Conservation (phyloP, 1,140 invertebrate genomes). For the Plectus sambesii region DNA sequence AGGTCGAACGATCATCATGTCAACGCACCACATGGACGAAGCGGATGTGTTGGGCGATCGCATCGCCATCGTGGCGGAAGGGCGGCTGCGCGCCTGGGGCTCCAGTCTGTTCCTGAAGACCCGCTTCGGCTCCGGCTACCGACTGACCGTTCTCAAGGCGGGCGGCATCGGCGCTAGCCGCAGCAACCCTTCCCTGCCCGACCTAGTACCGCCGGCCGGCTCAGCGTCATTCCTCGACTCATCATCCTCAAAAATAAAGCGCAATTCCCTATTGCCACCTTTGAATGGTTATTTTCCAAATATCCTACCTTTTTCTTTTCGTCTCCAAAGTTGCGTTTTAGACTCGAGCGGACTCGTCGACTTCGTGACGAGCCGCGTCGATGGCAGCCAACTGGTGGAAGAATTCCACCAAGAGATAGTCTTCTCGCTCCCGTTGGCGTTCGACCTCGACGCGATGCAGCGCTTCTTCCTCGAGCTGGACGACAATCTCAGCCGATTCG, state of each 20-base stretch:
- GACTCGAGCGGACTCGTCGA: not conserved
- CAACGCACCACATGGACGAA: slow-evolving; percentile 60
- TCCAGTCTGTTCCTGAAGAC: slow-evolving; percentile 58
- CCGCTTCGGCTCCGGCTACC: slow-evolving; percentile 55
- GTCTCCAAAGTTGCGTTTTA: not conserved
- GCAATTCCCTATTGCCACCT: not conserved
- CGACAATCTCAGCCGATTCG: slow-evolving; percentile 46
- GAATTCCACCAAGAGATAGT: slow-evolving; percentile 47
- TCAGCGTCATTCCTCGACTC: too few species aligned
- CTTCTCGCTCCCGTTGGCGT: slow-evolving; percentile 50
- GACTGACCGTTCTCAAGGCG: slow-evolving; percentile 47
- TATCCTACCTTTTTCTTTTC: not conserved
- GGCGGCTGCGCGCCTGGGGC: slow-evolving; percentile 55
- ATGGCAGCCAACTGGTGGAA: slow-evolving; percentile 32
- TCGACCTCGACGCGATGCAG: slow-evolving; percentile 37
- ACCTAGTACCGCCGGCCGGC: too few species aligned
- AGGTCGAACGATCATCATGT: slow-evolving; percentile 58
- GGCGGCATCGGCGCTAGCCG: slow-evolving; percentile 8
- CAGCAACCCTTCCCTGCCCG: not conserved
- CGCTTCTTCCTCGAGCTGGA: slow-evolving; percentile 52
- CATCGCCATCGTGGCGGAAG: slow-evolving; percentile 59
- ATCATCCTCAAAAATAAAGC: slow-evolving; percentile 16
- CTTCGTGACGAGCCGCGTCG: slow-evolving; percentile 21
- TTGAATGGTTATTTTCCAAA: not conserved
- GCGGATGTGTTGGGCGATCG: slow-evolving; percentile 59